Base-by-base conservation (phyloP, 2,888 invertebrate species). In the Tillus elongatus region DNA sequence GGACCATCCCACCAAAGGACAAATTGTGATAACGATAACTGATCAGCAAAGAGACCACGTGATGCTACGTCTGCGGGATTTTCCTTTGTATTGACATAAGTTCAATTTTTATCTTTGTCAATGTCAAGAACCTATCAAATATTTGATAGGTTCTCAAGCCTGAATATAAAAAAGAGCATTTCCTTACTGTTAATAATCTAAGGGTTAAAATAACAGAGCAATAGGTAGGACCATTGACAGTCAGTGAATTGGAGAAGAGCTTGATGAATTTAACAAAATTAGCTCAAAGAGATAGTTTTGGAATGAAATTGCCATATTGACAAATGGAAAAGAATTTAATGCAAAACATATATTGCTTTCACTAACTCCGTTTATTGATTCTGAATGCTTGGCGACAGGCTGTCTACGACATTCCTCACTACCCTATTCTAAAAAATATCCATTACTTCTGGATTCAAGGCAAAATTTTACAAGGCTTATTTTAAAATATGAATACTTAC, bases 401-500 rank as follows among this genome's bases (percentile, higher is more conserved):
- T 30, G 46, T 10, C 16, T 44, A 13, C 8, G 32, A 15, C 33
- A 41, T 14, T 40, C 42, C 1, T 2, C 10, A 12, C 14, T 46
- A 12, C 9, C 15, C 16, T 32, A 27, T 32, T 36, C 41, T 30
- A 34, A 35, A 29, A 46, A 46, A 15, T 37, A 42, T 30, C 44
- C 42, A 13, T 16, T 43, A 2, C 16, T 43, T 8, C 11, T 43
- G 10, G 24, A 8, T 12, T 14, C 26, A 28, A 39, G 33, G 30
- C 41, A 41, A 33, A 12, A 30, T 29, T 31, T 41, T 12, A 35
- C 37, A 13, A 26, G 10, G 11, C 28, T 45, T 16, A 12, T 43
- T 30, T 41, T 45, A 35, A 12, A 15, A 13, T 10, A 30, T 26
- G 33, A 42, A 4, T 50, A 52, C 35, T 10, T 26, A 2, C 12